Base-by-base conservation (phyloP, 35 echinoderm and acorn worm species). In the Ptychodera flava region DNA sequence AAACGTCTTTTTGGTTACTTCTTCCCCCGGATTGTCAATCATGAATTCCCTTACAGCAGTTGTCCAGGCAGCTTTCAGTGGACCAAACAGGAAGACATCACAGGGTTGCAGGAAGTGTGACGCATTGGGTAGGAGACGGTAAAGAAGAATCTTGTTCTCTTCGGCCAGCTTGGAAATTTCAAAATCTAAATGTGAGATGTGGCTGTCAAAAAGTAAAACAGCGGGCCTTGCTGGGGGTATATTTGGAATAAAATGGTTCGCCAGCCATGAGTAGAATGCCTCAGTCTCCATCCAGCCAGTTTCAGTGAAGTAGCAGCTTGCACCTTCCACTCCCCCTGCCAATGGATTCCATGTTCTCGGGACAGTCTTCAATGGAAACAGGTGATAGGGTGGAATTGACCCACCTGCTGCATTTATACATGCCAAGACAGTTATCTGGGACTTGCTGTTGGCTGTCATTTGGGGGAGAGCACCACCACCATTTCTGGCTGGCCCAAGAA, bases 1-100 rank as follows among this genome's bases (percentile, higher is more conserved):
- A 81, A 91, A 91, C 0, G 89, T 84, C 37, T 90, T 37, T 81
- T 93, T 93, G 1, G 87, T 93, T 16, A 93, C 91, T 77, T 85
- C 81, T 77, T 85, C 76, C 16, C 92, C 92, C 31, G 84, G 83
- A 38, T 93, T 16, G 1, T 34, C 22, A 30, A 81, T 1, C 78
- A 85, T 83, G 34, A 82, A 93, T 16, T 87, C 30, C 1, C 37
- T 77, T 31, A 87, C 87, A 16, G 28, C 35, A n/a, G 84, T 79
- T 22, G 16, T 75, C 87, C 76, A 92, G 29, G n/a, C 32, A 31
- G 36, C 32, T 76, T 91, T 87, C 30, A 91, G 0, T 27, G 81
- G 15, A 22, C 78, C 36, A 77, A 85, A 92, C 1, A 92, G 38
- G 15, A 33, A 31, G 28, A 92, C 80, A 80, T 88, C 91, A 33